Conservation (phyloP, 2,113 vertebrate genomes). For the Gulo gulo region DNA sequence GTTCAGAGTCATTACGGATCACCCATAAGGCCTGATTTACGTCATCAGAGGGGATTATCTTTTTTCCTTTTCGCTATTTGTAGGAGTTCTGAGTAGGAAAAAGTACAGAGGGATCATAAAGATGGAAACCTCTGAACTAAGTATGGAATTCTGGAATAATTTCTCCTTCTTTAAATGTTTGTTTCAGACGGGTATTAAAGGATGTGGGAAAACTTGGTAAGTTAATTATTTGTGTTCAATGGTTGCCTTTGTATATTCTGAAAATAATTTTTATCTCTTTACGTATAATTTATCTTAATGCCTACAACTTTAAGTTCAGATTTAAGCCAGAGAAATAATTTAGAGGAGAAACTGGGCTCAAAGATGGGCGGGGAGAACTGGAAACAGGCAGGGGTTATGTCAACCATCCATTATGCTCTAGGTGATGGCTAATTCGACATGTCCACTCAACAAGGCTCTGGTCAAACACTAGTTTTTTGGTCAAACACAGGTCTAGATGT, state of each 20-base stretch:
- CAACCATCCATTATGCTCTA: background rate
- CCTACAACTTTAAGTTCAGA: background rate
- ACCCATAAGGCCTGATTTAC: background rate
- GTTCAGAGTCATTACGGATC: background rate
- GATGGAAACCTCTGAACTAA: background rate
- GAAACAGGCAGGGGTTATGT: background rate
- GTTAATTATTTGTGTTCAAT: background rate
- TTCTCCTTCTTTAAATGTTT: background rate
- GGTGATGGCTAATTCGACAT: background rate
- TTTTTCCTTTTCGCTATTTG: background rate
- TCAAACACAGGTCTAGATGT: background rate
- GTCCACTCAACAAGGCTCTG: background rate
- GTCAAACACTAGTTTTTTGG: background rate
- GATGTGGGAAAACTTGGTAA: background rate
- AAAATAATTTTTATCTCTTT: background rate
- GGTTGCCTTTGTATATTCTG: background rate
- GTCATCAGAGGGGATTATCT: background rate
- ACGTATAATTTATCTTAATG: background rate
- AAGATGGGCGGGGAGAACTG: fast-evolving
- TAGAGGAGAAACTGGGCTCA: background rate
- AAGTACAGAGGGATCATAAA: background rate
- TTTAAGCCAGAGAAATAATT: background rate
- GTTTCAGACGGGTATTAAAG: background rate
- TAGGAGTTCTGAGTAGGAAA: background rate
- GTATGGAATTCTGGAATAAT: background rate